These are phyloP conservation scores for Oeneis ivallda DNA, from an alignment of 2,888 invertebrate species.

Conservation along the genomic window DNA sequence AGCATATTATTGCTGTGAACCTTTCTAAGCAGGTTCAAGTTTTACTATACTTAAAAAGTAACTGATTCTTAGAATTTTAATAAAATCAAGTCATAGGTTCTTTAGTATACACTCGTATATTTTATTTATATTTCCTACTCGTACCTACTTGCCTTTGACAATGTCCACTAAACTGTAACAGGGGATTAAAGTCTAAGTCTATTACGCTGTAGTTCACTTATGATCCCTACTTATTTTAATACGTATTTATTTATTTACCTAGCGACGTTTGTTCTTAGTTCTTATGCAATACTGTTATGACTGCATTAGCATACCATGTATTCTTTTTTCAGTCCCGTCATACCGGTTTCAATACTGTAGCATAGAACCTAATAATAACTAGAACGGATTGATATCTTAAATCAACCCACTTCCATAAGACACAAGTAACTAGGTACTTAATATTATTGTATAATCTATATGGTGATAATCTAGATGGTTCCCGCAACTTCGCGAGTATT, in stretches of 20 bases:
- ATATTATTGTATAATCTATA: too few species aligned
- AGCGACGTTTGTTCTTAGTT: background rate
- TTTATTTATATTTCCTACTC: background rate
- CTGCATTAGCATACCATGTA: slow-evolving; percentile 15
- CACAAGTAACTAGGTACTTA: background rate
- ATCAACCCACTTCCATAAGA: slow-evolving; percentile 5
- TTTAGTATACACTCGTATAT: background rate
- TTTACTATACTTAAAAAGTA: too few species aligned
- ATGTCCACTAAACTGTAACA: background rate
- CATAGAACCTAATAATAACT: background rate
- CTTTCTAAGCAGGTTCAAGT: too few species aligned
- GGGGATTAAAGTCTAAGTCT: slow-evolving; percentile 4
- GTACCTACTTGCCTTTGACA: background rate
- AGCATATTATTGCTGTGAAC: background rate
- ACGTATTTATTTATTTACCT: background rate
- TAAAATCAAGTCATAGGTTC: background rate
- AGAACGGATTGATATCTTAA: background rate
- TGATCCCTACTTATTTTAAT: slow-evolving; percentile 2
- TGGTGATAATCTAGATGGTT: too few species aligned
- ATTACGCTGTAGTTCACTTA: slow-evolving; percentile 4
- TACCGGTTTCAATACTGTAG: slow-evolving; percentile 6
- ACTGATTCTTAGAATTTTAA: background rate
- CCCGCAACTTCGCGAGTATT: too few species aligned
- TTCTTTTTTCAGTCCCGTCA: background rate
- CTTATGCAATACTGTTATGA: slow-evolving; percentile 15